Conservation (phyloP, 1,140 invertebrate genomes). For the Macrostomum lignano region DNA sequence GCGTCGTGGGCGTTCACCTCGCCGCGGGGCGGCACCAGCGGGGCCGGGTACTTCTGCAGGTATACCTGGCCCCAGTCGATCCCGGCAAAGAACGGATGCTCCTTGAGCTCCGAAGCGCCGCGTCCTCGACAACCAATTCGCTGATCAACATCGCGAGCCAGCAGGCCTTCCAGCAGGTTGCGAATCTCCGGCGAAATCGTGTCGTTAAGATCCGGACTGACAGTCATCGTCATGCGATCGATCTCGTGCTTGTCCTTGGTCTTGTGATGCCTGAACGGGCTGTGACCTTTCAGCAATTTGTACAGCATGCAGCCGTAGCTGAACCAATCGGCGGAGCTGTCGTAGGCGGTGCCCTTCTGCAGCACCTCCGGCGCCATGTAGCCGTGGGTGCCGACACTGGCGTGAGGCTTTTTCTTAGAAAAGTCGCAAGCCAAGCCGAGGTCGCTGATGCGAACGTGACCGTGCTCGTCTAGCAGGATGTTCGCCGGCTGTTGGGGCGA, state of each 20-base stretch:
- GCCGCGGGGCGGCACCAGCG: slow-evolving; percentile 78
- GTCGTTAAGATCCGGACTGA: slow-evolving; percentile 87
- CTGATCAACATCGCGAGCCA: slow-evolving; percentile 75
- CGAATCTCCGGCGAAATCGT: slow-evolving; percentile 69
- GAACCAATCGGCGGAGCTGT: slow-evolving; percentile 98
- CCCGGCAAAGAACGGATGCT: slow-evolving; percentile 78
- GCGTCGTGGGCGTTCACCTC: slow-evolving; percentile 99
- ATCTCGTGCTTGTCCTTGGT: slow-evolving; percentile 99
- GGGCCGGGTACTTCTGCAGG: slow-evolving; percentile 83
- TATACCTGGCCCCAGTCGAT: slow-evolving; percentile 97
- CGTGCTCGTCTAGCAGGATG: slow-evolving; percentile 89
- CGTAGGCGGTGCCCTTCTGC: slow-evolving; percentile 87
- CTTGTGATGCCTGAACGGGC: slow-evolving; percentile 94
- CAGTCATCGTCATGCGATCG: slow-evolving; percentile 93
- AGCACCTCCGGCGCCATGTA: slow-evolving; percentile 99
- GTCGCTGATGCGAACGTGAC: slow-evolving; percentile 94
- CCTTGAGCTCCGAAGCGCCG: slow-evolving; percentile 80
- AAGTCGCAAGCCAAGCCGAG: slow-evolving; percentile 93
- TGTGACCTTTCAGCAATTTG: slow-evolving; percentile 93
- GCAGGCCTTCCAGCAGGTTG: slow-evolving; percentile 57
- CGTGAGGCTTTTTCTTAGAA: slow-evolving; percentile 95
- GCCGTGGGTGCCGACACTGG: slow-evolving; percentile 91
- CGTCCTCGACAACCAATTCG: slow-evolving; percentile 66
- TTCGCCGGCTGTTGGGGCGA: slow-evolving; percentile 57
- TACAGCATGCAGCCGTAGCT: slow-evolving; percentile 98